phyloP scores from a whole-genome alignment of 2,797 vertebrate species.

The Platyrinchus mystaceus region DNA sequence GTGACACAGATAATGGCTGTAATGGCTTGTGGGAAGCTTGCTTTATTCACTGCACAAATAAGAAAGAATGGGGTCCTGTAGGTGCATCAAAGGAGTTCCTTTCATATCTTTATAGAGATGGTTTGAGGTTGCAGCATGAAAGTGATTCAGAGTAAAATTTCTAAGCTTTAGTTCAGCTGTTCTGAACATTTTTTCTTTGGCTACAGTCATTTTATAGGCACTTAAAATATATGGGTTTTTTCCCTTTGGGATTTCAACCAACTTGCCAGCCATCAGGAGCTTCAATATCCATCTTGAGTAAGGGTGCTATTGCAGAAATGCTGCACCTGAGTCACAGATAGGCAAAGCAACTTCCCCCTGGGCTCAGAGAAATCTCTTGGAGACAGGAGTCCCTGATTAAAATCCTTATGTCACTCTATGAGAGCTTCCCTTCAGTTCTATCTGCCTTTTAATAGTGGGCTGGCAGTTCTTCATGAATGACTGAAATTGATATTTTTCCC shows the following conservation, averaged over 20 bases:
- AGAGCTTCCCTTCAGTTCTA: not conserved
- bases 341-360: not conserved
- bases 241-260: not conserved
- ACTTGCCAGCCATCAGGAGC: not conserved
- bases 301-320: not conserved
- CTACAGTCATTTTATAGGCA: not conserved
- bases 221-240: not conserved
- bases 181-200: not conserved
- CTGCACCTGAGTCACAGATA: not conserved
- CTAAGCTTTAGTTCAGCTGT: not conserved
- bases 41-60: not conserved
- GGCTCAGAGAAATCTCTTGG: not conserved
- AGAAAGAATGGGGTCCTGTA: not conserved
- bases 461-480: not conserved
- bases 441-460: not conserved
- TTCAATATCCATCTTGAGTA: not conserved
- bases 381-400: fast-evolving
- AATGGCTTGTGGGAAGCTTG: not conserved
- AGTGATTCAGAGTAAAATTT: not conserved
- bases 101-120: not conserved
- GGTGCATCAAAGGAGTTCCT: not conserved
- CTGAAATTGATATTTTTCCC: not conserved
- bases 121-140: not conserved
- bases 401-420: not conserved
- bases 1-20: not conserved